These are phyloP conservation scores for Chrysocyon brachyurus DNA, from an alignment of 2,797 vertebrate genomes.

Conservation along the genomic window DNA sequence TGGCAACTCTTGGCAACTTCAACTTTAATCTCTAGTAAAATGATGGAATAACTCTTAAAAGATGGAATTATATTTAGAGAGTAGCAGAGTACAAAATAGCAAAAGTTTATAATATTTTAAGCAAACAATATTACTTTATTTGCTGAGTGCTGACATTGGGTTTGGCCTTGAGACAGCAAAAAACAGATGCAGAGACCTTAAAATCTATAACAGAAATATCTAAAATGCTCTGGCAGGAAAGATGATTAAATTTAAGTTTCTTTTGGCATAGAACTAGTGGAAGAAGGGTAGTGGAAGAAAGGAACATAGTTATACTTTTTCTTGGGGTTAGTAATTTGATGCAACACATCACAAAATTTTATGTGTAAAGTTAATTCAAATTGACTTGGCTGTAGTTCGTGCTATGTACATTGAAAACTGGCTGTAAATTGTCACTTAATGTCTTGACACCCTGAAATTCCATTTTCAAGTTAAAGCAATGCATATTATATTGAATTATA, in stretches of 20 bases:
- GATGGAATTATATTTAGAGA: slow-evolving; percentile 63
- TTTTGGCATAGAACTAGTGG: slow-evolving; percentile 69
- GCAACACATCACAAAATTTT: slow-evolving; percentile 73
- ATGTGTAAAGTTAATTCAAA: slow-evolving; percentile 75
- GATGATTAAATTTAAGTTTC: slow-evolving; percentile 76
- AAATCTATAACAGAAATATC: slow-evolving; percentile 68
- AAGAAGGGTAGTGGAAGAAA: slow-evolving; percentile 68
- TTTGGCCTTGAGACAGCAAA: slow-evolving; percentile 55
- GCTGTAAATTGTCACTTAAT: slow-evolving; percentile 71
- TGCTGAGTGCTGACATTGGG: slow-evolving; percentile 53
- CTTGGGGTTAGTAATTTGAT: slow-evolving; percentile 72
- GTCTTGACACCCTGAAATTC: slow-evolving; percentile 70
- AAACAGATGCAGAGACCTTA: slow-evolving; percentile 71
- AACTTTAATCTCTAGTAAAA: slow-evolving; percentile 67
- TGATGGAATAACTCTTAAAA: slow-evolving; percentile 64
- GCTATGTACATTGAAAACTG: slow-evolving; percentile 65
- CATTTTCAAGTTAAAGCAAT: slow-evolving; percentile 69
- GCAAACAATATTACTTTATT: slow-evolving; percentile 64
- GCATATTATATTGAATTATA: slow-evolving; percentile 54
- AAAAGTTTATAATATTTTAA: slow-evolving; percentile 67
- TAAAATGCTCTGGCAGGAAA: slow-evolving; percentile 67
- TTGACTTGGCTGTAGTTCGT: slow-evolving; percentile 68
- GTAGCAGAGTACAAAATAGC: slow-evolving; percentile 57
- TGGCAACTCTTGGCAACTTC: slow-evolving; percentile 58
- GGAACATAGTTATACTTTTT: slow-evolving; percentile 58